Evolutionary conservation across 1,140 invertebrate species (phyloP).

Genomic region (Thaumetopoea pityocampa): DNA sequence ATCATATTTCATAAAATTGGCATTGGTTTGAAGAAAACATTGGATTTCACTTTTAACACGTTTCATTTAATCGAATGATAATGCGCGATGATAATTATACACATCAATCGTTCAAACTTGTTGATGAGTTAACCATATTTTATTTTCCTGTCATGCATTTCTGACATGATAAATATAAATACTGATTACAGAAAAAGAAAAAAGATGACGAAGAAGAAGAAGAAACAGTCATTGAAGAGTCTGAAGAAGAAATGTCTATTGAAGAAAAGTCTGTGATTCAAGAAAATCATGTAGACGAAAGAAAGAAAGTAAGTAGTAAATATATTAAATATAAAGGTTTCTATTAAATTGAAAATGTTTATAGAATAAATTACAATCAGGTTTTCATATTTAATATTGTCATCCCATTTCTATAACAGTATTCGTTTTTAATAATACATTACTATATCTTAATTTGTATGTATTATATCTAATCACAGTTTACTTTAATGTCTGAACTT

Average conservation of each 20-base stretch:
- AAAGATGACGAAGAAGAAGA: conserved; percentile 74
- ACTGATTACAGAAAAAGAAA: conserved; percentile 64
- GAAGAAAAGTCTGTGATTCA: conserved; percentile 61
- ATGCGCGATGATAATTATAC: too few relatives aligned
- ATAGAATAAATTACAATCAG: not conserved
- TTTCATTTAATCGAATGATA: too few relatives aligned
- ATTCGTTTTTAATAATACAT: not conserved
- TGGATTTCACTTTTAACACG: too few relatives aligned
- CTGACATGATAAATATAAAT: conserved; percentile 23
- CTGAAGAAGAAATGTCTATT: conserved; percentile 65
- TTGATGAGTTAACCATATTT: too few relatives aligned
- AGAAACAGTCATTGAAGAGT: conserved; percentile 68
- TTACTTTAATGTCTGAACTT: too few relatives aligned
- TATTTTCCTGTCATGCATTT: too few relatives aligned
- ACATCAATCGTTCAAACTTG: too few relatives aligned
- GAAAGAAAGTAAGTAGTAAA: conserved; percentile 40
- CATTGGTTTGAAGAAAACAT: too few relatives aligned
- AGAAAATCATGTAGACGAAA: conserved; percentile 70
- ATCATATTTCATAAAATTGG: too few relatives aligned
- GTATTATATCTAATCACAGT: too few relatives aligned
- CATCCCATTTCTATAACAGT: conserved; percentile 1
- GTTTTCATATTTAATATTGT: not conserved
- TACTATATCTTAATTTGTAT: too few relatives aligned
- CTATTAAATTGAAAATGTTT: not conserved
- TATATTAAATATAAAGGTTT: conserved; percentile 1